phyloP scores from a whole-genome alignment of 2,888 invertebrate genomes.

The Troides aeacus region DNA sequence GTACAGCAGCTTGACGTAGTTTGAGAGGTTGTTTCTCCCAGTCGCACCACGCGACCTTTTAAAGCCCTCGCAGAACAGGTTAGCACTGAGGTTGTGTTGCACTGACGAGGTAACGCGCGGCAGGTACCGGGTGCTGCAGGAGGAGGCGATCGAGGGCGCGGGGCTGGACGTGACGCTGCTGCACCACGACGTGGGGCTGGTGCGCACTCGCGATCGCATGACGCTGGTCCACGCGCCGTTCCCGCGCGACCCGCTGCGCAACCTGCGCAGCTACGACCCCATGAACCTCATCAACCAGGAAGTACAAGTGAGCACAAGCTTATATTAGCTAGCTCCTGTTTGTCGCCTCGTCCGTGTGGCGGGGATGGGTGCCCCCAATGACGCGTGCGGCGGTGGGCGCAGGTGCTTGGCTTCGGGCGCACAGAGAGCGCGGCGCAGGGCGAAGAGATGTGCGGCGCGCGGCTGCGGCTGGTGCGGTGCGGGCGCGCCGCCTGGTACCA shows the following conservation, averaged over 20 bases:
- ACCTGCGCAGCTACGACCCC: slow-evolving; percentile 44
- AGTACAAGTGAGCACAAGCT: slow-evolving; percentile 41
- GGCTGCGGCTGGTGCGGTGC: slow-evolving; percentile 51
- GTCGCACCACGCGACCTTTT: no score
- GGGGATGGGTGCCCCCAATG: no score
- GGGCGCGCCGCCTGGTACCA: slow-evolving; percentile 51
- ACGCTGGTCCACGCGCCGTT: slow-evolving; percentile 34
- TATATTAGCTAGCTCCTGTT: no score
- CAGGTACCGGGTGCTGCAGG: slow-evolving; percentile 55
- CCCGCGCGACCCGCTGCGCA: slow-evolving; percentile 33
- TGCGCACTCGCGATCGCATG: slow-evolving; percentile 55
- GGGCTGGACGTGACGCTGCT: slow-evolving; percentile 61
- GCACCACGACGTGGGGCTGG: slow-evolving; percentile 67
- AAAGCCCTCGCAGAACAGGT: not conserved
- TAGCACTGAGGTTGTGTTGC: not conserved
- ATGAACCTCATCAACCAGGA: slow-evolving; percentile 41
- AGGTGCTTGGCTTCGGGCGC: slow-evolving; percentile 66
- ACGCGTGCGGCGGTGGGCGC: slow-evolving; percentile 2
- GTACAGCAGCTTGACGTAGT: no score
- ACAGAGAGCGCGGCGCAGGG: slow-evolving; percentile 50
- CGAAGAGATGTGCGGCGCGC: slow-evolving; percentile 55
- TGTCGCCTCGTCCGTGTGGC: no score
- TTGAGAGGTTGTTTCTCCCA: no score
- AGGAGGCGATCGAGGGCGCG: slow-evolving; percentile 46
- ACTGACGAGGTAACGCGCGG: no score